These are phyloP conservation scores for Protobothrops flavoviridis DNA, from an alignment of 2,113 vertebrate genomes.

Conservation along the genomic window DNA sequence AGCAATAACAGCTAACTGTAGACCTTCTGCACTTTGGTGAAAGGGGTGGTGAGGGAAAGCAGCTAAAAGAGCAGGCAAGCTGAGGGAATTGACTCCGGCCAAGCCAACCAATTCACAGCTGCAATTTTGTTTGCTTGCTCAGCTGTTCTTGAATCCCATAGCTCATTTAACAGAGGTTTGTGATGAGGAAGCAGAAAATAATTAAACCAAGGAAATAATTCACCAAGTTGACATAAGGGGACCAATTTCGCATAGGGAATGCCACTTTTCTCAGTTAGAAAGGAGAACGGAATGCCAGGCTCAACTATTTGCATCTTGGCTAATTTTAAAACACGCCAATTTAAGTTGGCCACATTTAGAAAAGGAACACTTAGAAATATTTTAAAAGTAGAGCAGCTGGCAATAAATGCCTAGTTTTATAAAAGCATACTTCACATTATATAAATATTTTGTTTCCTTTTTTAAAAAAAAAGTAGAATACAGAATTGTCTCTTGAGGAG, in stretches of 20 bases:
- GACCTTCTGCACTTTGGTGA: background rate
- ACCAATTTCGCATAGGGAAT: fast-evolving
- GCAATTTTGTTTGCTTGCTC: slow-evolving; percentile 3
- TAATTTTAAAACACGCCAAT: background rate
- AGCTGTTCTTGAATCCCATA: slow-evolving; percentile 1
- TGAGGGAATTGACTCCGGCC: background rate
- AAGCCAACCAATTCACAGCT: background rate
- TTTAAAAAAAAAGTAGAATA: background rate
- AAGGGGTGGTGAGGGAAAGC: background rate
- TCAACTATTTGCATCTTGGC: background rate
- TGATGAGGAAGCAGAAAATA: slow-evolving; percentile 24
- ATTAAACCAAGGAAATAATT: slow-evolving; percentile 26
- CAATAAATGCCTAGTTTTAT: background rate
- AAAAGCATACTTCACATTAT: background rate
- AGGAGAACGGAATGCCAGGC: background rate
- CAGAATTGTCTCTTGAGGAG: background rate
- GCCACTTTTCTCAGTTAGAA: background rate
- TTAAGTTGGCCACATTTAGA: background rate
- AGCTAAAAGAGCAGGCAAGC: background rate
- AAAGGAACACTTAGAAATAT: background rate
- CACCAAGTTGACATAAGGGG: fast-evolving
- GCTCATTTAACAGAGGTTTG: slow-evolving; percentile 6
- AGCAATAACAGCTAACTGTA: background rate
- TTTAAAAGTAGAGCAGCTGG: background rate
- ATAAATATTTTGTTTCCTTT: background rate